phyloP scores from a whole-genome alignment of 1,140 invertebrate species.

The Olivierus martensii region DNA sequence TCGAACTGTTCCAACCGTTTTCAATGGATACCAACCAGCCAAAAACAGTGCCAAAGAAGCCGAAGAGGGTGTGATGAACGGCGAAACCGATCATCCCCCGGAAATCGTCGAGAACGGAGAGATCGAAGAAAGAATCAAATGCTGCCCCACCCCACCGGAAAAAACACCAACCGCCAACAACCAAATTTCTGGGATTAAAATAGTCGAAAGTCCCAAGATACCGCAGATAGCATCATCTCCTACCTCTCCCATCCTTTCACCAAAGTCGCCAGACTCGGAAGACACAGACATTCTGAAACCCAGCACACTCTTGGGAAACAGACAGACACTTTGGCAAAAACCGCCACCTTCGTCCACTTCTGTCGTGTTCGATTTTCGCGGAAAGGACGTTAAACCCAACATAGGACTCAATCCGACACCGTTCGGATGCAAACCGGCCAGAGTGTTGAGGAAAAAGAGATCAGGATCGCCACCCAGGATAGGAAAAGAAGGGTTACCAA shows the following conservation, averaged over 20 bases:
- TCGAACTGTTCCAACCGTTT: not conserved
- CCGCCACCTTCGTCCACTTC: conserved; percentile 2
- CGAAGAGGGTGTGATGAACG: not conserved
- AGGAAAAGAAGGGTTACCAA: conserved; percentile 11
- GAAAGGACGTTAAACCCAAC: conserved; percentile 20
- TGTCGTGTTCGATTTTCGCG: conserved; percentile 22
- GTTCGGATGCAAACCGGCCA: conserved; percentile 14
- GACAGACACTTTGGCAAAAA: not conserved
- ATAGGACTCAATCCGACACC: conserved; percentile 17
- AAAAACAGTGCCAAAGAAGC: not conserved
- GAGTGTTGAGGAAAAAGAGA: conserved; percentile 2
- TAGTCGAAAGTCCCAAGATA: not conserved
- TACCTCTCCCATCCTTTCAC: not conserved
- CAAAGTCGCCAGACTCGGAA: not conserved
- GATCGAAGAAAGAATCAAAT: too few species aligned
- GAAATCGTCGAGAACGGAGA: not conserved
- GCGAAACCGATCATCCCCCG: not conserved
- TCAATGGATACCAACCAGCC: too few species aligned
- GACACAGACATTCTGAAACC: not conserved
- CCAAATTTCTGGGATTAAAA: too few species aligned
- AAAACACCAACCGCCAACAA: too few species aligned
- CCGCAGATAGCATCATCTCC: not conserved
- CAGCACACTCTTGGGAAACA: not conserved
- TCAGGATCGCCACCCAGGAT: not conserved
- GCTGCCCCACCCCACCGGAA: not conserved